These are phyloP conservation scores for Ammospiza maritima DNA, from an alignment of 2,797 vertebrate genomes.

Conservation along the genomic window DNA sequence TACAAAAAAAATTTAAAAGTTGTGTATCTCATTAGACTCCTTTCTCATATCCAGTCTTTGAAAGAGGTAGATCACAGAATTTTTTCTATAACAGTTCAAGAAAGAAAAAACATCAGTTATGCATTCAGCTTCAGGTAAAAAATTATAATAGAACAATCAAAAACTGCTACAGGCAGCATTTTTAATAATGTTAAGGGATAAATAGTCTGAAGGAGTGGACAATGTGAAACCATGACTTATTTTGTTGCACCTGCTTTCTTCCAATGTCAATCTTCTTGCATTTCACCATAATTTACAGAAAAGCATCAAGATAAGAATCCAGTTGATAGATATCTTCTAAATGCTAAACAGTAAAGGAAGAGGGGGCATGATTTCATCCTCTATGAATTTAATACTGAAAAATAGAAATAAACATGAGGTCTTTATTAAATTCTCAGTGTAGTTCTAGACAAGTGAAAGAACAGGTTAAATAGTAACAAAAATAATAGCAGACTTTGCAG, in stretches of 20 bases:
- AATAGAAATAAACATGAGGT: neutral
- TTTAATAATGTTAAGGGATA: neutral
- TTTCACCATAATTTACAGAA: neutral
- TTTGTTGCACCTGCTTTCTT: neutral
- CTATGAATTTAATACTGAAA: neutral
- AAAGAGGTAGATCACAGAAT: neutral
- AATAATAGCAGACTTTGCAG: neutral
- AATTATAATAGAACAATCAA: neutral
- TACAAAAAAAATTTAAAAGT: neutral
- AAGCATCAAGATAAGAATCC: neutral
- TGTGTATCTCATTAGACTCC: constrained; percentile 5
- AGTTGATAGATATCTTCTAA: neutral
- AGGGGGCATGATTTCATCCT: neutral
- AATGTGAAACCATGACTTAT: neutral
- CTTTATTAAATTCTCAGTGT: neutral
- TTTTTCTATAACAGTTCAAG: neutral
- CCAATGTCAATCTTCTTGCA: neutral
- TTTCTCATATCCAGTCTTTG: constrained; percentile 7
- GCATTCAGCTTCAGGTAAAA: neutral
- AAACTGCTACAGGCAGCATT: neutral
- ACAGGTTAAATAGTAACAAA: neutral
- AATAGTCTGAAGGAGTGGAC: neutral
- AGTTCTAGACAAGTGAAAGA: neutral
- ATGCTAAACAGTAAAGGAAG: neutral
- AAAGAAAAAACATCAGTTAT: neutral